Evolutionary conservation across 2,113 vertebrate species (phyloP).

Genomic region (Plecturocebus donacophilus): DNA sequence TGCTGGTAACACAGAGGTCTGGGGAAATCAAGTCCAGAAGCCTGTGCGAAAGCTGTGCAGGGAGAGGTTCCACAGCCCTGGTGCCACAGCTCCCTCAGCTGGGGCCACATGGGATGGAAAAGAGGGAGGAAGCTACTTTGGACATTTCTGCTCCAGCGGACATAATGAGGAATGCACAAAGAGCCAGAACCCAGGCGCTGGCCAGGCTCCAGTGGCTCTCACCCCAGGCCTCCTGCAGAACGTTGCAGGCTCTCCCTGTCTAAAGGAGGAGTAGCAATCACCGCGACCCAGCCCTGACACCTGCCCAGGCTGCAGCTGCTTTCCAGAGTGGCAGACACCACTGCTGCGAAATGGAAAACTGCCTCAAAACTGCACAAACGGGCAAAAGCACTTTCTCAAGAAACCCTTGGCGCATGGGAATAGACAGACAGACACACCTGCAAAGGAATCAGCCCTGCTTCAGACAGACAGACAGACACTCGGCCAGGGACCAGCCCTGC

Average conservation of each 20-base stretch:
- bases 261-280: no score
- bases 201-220: neutral
- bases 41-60: neutral
- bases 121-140: no score
- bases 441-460: no score
- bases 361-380: neutral
- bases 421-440: neutral
- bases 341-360: neutral
- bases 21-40: neutral
- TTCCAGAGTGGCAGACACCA: neutral
- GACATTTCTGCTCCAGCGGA: neutral
- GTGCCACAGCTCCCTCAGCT: no score
- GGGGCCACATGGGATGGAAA: neutral
- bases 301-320: neutral
- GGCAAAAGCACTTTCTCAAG: neutral
- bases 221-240: no score
- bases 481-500: no score
- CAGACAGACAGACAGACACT: no score
- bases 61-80: no score
- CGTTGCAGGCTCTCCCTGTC: no score
- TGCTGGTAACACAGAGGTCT: neutral
- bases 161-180: neutral
- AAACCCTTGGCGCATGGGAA: accelerated
- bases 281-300: neutral
- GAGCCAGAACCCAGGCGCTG: neutral